Evolutionary conservation across 2,888 invertebrate species (phyloP).

Genomic region (Branchellion lobata): DNA sequence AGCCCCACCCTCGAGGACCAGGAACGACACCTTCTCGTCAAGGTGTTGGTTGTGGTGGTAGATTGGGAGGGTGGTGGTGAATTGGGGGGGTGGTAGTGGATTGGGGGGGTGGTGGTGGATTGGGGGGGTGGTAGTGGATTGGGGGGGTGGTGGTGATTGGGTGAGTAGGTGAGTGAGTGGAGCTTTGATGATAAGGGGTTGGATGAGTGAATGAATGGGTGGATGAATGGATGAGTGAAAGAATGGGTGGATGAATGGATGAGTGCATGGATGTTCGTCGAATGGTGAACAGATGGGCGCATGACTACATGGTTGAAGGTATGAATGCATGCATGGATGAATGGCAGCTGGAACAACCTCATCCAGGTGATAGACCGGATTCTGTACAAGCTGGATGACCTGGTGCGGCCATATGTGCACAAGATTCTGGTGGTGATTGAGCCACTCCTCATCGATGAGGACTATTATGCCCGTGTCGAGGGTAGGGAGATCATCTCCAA

Average conservation of each 20-base stretch:
- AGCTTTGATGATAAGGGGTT: background rate
- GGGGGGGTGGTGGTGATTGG: too few relatives aligned
- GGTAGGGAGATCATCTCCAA: slow-evolving; percentile 99
- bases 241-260: too few relatives aligned
- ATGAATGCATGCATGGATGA: background rate
- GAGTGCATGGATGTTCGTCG: too few relatives aligned
- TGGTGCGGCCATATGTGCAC: slow-evolving; percentile 97
- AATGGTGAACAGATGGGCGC: too few relatives aligned
- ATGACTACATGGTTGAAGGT: background rate
- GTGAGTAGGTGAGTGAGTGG: background rate
- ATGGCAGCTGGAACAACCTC: background rate
- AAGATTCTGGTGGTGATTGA: slow-evolving; percentile 99
- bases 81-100: background rate
- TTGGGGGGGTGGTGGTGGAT: too few relatives aligned
- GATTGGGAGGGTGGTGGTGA: background rate
- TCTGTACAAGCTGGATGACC: slow-evolving; percentile 93
- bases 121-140: too few relatives aligned
- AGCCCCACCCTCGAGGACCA: slow-evolving; percentile 98
- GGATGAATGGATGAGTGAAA: background rate
- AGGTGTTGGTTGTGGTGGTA: slow-evolving; percentile 62
- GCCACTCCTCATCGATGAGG: slow-evolving; percentile 96
- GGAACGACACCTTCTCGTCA: slow-evolving; percentile 94
- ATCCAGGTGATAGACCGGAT: slow-evolving; percentile 80
- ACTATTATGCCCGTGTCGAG: slow-evolving; percentile 98
- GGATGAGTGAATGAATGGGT: background rate